Percentiles rank a stretch among this genome's conserved stretches.
Conservation (phyloP, 2,797 vertebrate species). For the Alouatta caraya region DNA sequence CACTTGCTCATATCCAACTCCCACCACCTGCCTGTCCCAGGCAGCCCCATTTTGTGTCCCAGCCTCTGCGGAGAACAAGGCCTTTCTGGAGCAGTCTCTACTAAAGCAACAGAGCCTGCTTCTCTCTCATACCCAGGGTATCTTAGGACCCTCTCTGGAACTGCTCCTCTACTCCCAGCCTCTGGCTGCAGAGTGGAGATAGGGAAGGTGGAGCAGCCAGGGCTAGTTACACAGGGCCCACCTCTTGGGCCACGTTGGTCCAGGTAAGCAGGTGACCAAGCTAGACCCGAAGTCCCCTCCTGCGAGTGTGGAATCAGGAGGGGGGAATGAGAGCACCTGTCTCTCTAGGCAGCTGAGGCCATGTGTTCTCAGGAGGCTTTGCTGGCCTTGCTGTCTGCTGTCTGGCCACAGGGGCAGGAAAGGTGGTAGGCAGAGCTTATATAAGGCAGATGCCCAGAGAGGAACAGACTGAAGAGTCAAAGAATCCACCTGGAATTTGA, state of each 20-base stretch:
- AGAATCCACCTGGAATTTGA: not conserved
- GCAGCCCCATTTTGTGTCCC: not conserved
- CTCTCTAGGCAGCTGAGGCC: not conserved
- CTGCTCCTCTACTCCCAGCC: not conserved
- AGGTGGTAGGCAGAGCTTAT: not conserved
- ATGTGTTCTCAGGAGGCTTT: not conserved
- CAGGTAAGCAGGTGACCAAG: not conserved
- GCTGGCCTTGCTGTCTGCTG: not conserved
- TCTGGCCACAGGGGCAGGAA: not conserved
- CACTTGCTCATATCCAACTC: not conserved
- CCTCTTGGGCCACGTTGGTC: rapidly evolving
- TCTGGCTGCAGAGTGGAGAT: not conserved
- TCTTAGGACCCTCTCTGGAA: too few species aligned
- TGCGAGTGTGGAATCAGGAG: not conserved
- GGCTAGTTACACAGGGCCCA: not conserved
- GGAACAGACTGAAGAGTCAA: not conserved
- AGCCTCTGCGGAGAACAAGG: not conserved
- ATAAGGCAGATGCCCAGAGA: not conserved
- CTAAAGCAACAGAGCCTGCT: not conserved
- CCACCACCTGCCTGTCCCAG: not conserved
- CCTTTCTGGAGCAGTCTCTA: not conserved
- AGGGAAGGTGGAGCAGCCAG: not conserved
- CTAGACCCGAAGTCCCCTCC: not conserved
- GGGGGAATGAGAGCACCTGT: rapidly evolving
- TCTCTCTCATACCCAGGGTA: too few species aligned